phyloP scores from a whole-genome alignment of 2,888 invertebrate species.

The Nebria brevicollis region DNA sequence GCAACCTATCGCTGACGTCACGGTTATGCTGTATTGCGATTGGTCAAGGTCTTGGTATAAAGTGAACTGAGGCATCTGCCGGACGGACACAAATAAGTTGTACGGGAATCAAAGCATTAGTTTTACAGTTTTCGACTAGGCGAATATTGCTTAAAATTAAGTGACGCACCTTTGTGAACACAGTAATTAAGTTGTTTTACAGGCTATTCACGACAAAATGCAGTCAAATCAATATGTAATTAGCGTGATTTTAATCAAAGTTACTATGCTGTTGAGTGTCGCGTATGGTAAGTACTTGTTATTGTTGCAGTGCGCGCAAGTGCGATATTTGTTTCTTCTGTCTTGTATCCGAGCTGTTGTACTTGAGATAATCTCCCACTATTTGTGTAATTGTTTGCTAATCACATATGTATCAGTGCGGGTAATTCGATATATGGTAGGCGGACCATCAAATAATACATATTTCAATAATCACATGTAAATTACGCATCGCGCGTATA shows the following conservation, averaged over 20 bases:
- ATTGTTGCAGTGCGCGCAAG: constrained; percentile 1
- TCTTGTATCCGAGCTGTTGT: neutral
- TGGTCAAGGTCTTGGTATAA: constrained; percentile 40
- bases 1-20: constrained; percentile 34
- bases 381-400: neutral
- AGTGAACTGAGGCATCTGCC: constrained; percentile 23
- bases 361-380: neutral
- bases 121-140: neutral
- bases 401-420: neutral
- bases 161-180: neutral
- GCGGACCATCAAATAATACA: neutral
- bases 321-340: neutral
- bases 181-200: neutral
- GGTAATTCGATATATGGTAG: neutral
- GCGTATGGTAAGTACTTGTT: neutral
- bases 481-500: neutral
- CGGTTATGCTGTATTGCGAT: constrained; percentile 23
- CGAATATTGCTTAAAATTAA: neutral
- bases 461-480: neutral
- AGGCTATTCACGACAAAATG: neutral
- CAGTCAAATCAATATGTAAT: neutral
- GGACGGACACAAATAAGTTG: constrained; percentile 18
- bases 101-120: constrained; percentile 23
- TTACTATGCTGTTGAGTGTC: neutral
- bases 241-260: neutral